Evolutionary conservation across 1,140 invertebrate genomes (phyloP).

Genomic region (Drosophila parabipectinata): DNA sequence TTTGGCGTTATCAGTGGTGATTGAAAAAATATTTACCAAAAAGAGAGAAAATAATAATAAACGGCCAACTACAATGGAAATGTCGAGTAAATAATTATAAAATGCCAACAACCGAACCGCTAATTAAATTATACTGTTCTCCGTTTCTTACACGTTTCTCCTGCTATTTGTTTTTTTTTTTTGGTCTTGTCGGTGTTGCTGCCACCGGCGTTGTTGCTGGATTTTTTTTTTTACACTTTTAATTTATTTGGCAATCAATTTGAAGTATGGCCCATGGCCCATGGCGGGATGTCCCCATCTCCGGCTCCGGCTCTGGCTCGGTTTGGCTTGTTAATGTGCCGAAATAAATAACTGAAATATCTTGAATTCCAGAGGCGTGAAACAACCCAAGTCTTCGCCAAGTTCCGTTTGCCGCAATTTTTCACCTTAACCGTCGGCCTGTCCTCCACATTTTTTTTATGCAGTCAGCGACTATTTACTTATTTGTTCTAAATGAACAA

Average conservation of each 20-base stretch:
- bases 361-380: constrained; percentile 68
- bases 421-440: constrained; percentile 15
- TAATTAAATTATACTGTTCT: constrained; percentile 83
- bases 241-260: constrained; percentile 80
- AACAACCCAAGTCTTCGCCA: constrained; percentile 52
- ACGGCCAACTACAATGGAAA: constrained; percentile 45
- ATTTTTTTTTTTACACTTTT: constrained; percentile 45
- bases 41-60: constrained; percentile 24
- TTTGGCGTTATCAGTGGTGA: constrained; percentile 50
- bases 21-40: constrained; percentile 57
- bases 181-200: background rate
- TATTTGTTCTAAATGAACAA: constrained; percentile 74
- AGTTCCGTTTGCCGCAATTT: constrained; percentile 65
- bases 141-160: constrained; percentile 38
- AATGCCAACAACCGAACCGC: constrained; percentile 62
- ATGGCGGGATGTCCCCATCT: constrained; percentile 13
- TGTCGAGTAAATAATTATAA: constrained; percentile 72
- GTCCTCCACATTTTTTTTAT: background rate
- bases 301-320: background rate
- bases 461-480: constrained; percentile 43
- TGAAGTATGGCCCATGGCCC: constrained; percentile 44
- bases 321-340: constrained; percentile 64
- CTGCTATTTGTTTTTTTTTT: constrained; percentile 3
- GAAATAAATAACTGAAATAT: constrained; percentile 77
- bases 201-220: constrained; percentile 4